phyloP scores from a whole-genome alignment of 2,113 vertebrate species.

The Acanthisitta chloris region DNA sequence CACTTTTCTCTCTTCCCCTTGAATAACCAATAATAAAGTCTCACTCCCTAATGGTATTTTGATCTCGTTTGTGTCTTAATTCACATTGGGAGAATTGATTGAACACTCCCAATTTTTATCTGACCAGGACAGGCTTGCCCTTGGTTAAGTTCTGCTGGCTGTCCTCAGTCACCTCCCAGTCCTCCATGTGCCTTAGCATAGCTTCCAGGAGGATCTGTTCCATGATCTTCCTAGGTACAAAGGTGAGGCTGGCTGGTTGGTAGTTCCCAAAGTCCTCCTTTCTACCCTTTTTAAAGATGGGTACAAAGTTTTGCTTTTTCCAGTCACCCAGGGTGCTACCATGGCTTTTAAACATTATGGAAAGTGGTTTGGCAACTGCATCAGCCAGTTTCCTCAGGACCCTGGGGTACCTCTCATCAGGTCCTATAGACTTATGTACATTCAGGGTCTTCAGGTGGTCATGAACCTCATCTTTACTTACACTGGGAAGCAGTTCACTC shows the following conservation, averaged over 20 bases:
- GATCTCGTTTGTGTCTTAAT: no score
- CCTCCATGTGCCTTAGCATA: background rate
- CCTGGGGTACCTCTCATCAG: no score
- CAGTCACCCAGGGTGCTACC: background rate
- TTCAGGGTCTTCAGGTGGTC: background rate
- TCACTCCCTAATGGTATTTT: no score
- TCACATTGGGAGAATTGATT: no score
- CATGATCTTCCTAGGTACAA: background rate
- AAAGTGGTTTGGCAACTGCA: background rate
- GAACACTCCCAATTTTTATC: no score
- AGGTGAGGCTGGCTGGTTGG: background rate
- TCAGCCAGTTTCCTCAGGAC: background rate
- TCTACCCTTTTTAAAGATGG: background rate
- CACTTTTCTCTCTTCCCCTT: no score
- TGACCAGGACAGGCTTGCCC: no score
- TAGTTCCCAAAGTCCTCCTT: background rate
- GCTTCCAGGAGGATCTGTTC: background rate
- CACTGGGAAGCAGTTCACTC: background rate
- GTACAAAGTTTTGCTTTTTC: background rate
- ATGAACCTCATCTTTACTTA: background rate
- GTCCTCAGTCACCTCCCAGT: background rate
- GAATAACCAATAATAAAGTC: no score
- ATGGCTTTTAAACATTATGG: background rate
- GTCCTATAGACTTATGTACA: background rate
- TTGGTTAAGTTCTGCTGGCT: background rate